These are phyloP conservation scores for Meghimatium bilineatum DNA, from an alignment of 2,888 invertebrate genomes.

Conservation along the genomic window DNA sequence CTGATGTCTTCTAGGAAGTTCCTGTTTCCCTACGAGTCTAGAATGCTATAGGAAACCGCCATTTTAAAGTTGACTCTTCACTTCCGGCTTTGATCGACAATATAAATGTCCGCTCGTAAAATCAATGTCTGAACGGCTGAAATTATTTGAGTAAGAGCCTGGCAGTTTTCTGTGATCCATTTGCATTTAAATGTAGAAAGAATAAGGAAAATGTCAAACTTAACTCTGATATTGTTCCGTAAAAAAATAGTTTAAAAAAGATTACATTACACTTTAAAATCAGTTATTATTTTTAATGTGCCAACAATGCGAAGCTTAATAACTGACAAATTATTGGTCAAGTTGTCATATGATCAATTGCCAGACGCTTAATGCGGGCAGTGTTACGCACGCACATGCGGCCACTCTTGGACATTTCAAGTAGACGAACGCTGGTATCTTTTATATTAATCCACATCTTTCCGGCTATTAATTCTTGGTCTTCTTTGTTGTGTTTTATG, in stretches of 20 bases:
- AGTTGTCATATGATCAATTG: neutral
- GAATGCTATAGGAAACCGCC: constrained; percentile 22
- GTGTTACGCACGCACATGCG: too few species aligned
- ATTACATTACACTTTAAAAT: neutral
- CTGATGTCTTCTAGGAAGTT: constrained; percentile 27
- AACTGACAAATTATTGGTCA: neutral
- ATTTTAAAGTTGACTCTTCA: constrained; percentile 35
- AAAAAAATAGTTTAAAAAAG: neutral
- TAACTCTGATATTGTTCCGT: neutral
- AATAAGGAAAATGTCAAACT: neutral
- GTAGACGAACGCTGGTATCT: too few species aligned
- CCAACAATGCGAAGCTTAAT: neutral
- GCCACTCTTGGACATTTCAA: too few species aligned
- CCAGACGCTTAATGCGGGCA: neutral
- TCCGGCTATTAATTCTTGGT: too few species aligned
- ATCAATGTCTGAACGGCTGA: constrained; percentile 4
- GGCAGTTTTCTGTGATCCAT: constrained; percentile 23
- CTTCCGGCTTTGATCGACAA: constrained; percentile 37
- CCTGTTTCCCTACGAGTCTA: constrained; percentile 1
- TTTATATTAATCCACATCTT: too few species aligned
- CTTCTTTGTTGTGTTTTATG: too few species aligned
- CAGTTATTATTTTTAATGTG: constrained; percentile 2
- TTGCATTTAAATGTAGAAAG: neutral
- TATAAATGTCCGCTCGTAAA: constrained; percentile 29
- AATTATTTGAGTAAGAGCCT: constrained; percentile 9